Percentiles rank a stretch among this genome's conserved stretches.
Evolutionary conservation across 2,888 invertebrate species (phyloP).

Genomic region (Lordiphosa andalusiaca): DNA sequence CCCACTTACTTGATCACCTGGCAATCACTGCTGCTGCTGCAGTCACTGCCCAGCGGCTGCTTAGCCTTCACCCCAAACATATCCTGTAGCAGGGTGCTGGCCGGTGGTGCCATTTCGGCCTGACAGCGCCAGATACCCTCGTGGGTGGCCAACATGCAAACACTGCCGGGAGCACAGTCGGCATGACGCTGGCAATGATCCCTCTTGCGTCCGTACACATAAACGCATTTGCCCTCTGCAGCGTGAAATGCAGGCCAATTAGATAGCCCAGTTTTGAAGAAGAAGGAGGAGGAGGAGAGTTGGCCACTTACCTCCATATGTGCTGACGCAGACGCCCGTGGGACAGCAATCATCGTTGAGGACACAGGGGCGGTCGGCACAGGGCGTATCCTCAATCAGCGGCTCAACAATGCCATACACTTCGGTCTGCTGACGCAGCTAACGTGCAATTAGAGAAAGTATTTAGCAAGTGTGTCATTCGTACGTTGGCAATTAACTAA

Average conservation of each 20-base stretch:
- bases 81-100: constrained; percentile 19
- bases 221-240: constrained; percentile 84
- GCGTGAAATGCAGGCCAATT: background rate
- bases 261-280: background rate
- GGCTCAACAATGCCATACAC: constrained; percentile 80
- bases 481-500: too few relatives aligned
- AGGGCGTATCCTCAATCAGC: constrained; percentile 85
- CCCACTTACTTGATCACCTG: constrained; percentile 84
- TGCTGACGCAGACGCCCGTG: constrained; percentile 85
- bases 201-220: constrained; percentile 87
- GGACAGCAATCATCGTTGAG: constrained; percentile 92
- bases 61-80: constrained; percentile 80
- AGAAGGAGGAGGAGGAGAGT: too few relatives aligned
- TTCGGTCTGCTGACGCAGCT: constrained; percentile 57
- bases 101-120: constrained; percentile 84
- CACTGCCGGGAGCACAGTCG: constrained; percentile 91
- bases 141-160: constrained; percentile 84
- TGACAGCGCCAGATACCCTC: constrained; percentile 87
- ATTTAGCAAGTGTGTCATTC: constrained; percentile 6
- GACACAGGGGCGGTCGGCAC: constrained; percentile 88
- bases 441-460: constrained; percentile 35
- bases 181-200: constrained; percentile 90
- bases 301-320: constrained; percentile 65
- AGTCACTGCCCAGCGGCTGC: constrained; percentile 92
- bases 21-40: constrained; percentile 90